phyloP scores from a whole-genome alignment of 1,140 invertebrate species.

The Drosophila lini region DNA sequence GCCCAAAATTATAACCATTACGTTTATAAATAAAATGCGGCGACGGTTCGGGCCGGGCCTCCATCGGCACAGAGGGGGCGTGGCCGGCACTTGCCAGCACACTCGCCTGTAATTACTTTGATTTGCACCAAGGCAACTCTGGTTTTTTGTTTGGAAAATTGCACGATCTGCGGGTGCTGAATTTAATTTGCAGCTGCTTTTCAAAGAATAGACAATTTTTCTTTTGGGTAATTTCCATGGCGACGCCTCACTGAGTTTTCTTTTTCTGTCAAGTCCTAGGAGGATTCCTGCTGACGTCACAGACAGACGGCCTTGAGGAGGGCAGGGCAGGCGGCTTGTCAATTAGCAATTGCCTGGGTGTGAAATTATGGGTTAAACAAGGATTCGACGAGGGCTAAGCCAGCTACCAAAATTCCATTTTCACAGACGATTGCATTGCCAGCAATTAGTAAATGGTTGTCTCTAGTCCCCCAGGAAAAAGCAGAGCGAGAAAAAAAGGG shows the following conservation, averaged over 20 bases:
- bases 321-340: slow-evolving; percentile 9
- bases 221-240: slow-evolving; percentile 40
- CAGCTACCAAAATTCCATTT: slow-evolving; percentile 23
- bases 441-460: slow-evolving; percentile 48
- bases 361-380: slow-evolving; percentile 63
- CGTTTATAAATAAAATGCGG: slow-evolving; percentile 77
- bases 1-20: slow-evolving; percentile 80
- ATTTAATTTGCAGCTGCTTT: slow-evolving; percentile 34
- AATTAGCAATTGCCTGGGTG: slow-evolving; percentile 68
- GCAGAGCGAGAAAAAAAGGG: neutral
- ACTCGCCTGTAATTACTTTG: slow-evolving; percentile 73
- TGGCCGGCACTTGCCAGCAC: slow-evolving; percentile 43
- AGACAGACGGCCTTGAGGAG: slow-evolving; percentile 53
- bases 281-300: slow-evolving; percentile 57
- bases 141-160: slow-evolving; percentile 16
- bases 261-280: neutral
- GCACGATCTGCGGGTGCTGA: slow-evolving; percentile 18
- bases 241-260: slow-evolving; percentile 2
- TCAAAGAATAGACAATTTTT: slow-evolving; percentile 34
- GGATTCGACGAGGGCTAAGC: neutral
- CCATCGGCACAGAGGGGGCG: slow-evolving; percentile 29
- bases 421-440: slow-evolving; percentile 34
- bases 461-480: neutral
- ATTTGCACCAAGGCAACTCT: slow-evolving; percentile 49
- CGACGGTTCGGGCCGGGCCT: slow-evolving; percentile 7